These are phyloP conservation scores for Pampusana beccarii DNA, from an alignment of 2,113 vertebrate species.

Conservation along the genomic window DNA sequence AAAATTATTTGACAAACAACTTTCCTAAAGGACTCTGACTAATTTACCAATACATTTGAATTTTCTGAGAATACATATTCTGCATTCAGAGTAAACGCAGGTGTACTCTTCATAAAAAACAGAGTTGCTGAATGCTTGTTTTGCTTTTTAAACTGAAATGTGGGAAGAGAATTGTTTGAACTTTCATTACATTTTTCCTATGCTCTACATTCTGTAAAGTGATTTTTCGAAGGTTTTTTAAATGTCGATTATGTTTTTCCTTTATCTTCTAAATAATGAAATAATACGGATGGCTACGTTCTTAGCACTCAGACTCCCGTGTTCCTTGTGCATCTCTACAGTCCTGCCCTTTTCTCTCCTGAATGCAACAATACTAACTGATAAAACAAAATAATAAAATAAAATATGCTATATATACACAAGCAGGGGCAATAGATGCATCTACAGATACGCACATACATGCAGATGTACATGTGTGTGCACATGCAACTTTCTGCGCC, in stretches of 20 bases:
- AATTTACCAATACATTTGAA: background rate
- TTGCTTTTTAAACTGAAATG: background rate
- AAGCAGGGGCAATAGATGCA: background rate
- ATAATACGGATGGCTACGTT: background rate
- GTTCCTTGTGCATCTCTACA: background rate
- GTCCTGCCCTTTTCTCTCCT: background rate
- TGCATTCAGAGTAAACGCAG: background rate
- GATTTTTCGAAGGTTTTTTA: background rate
- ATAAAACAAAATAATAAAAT: background rate
- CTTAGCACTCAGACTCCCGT: background rate
- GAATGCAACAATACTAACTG: background rate
- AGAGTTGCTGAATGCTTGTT: background rate
- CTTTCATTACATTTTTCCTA: background rate
- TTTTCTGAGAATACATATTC: background rate
- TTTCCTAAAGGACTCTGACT: background rate
- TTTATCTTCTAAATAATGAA: background rate
- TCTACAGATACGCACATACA: too few relatives aligned
- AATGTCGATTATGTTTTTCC: background rate
- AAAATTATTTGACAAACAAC: background rate
- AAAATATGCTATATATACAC: background rate
- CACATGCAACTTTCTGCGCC: background rate
- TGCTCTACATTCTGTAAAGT: background rate
- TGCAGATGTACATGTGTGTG: background rate
- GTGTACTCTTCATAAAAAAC: background rate
- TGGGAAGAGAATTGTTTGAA: background rate